Conservation (phyloP, 2,113 vertebrate genomes). For the Phocoena sinus region DNA sequence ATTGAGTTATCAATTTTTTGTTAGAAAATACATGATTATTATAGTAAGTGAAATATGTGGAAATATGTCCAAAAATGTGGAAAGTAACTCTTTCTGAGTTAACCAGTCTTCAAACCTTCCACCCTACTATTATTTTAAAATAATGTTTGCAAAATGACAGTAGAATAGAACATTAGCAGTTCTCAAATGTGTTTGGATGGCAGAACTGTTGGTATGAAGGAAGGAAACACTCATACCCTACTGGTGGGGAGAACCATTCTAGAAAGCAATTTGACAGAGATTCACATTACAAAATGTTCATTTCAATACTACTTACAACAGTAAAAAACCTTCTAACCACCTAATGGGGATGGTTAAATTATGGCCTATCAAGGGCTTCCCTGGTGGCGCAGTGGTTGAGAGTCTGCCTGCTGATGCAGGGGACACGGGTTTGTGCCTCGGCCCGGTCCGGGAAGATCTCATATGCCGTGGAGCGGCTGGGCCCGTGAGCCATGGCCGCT, state of each 20-base stretch:
- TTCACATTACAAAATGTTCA: neutral
- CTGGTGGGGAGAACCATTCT: neutral
- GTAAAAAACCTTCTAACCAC: neutral
- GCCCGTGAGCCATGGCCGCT: too few relatives aligned
- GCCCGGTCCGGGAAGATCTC: too few relatives aligned
- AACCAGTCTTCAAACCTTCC: neutral
- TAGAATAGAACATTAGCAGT: neutral
- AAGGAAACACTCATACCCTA: neutral
- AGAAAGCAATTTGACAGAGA: neutral
- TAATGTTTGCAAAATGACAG: neutral
- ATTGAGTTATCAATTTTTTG: neutral
- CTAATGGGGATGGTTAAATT: neutral
- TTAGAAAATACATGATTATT: neutral
- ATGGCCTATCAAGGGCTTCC: neutral
- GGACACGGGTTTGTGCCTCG: too few relatives aligned
- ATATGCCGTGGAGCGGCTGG: too few relatives aligned
- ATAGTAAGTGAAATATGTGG: neutral
- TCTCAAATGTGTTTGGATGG: neutral
- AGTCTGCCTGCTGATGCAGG: too few relatives aligned
- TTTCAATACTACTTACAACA: neutral
- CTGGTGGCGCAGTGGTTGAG: too few relatives aligned
- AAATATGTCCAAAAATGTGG: neutral
- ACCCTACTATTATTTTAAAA: conserved; percentile 10
- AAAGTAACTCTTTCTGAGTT: neutral
- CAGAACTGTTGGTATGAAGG: neutral